Percentiles rank a stretch among this genome's conserved stretches.
Evolutionary conservation across 2,797 vertebrate species (phyloP).

Genomic region (Sardinella longiceps): DNA sequence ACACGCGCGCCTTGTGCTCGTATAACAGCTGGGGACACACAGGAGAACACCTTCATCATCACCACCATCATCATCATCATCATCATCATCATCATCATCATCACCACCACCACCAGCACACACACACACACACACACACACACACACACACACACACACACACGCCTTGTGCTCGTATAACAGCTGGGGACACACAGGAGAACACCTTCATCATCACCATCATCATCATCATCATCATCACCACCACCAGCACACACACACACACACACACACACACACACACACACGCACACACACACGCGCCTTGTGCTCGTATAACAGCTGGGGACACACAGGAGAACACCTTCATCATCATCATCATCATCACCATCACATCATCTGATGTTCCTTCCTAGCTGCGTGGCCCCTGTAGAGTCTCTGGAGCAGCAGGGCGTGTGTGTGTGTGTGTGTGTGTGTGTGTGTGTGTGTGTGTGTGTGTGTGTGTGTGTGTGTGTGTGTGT

Average conservation of each 20-base stretch:
- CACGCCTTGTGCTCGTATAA: constrained; percentile 82
- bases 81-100: too few relatives aligned
- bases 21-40: constrained; percentile 42
- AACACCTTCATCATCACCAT: too few relatives aligned
- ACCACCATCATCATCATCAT: constrained; percentile 91
- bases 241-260: constrained; percentile 76
- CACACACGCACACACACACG: not conserved
- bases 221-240: constrained; percentile 90
- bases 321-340: too few relatives aligned
- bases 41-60: too few relatives aligned
- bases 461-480: too few relatives aligned
- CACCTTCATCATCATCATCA: too few relatives aligned
- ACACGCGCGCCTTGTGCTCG: constrained; percentile 84
- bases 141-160: constrained; percentile 52
- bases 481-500: too few relatives aligned
- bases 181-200: not conserved
- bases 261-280: constrained; percentile 37
- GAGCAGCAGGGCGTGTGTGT: constrained; percentile 80
- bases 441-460: too few relatives aligned
- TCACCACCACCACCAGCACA: constrained; percentile 76
- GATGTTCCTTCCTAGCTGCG: constrained; percentile 76
- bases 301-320: too few relatives aligned
- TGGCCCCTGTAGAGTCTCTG: constrained; percentile 85
- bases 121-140: constrained; percentile 37
- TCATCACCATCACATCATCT: too few relatives aligned